Evolutionary conservation across 2,113 vertebrate species (phyloP).

Genomic region (Furnarius figulus): DNA sequence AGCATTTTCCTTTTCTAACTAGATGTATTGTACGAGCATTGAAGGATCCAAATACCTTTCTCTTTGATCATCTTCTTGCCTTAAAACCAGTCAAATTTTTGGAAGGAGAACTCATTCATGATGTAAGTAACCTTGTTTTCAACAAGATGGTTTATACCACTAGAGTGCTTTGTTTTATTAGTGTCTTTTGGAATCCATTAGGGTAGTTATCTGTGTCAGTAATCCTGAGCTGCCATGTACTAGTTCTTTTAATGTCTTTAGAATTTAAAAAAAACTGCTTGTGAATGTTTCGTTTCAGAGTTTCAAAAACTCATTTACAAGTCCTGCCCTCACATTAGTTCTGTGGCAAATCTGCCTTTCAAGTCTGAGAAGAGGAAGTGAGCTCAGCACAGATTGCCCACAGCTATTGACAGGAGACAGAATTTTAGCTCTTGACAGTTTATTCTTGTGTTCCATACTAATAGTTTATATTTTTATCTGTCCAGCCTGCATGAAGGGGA

Average conservation of each 20-base stretch:
- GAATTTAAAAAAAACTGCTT: background rate
- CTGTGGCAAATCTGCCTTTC: background rate
- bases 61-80: slow-evolving; percentile 96
- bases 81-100: slow-evolving; percentile 98
- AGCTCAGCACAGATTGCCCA: background rate
- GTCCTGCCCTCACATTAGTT: background rate
- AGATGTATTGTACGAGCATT: slow-evolving; percentile 95
- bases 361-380: background rate
- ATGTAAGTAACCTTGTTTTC: slow-evolving; percentile 82
- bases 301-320: background rate
- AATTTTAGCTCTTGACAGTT: background rate
- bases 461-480: background rate
- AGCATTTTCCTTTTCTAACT: slow-evolving; percentile 8
- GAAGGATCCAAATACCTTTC: slow-evolving; percentile 94
- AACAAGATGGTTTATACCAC: background rate
- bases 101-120: slow-evolving; percentile 98
- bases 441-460: background rate
- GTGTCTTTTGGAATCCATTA: background rate
- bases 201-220: background rate
- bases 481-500: background rate
- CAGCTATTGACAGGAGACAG: background rate
- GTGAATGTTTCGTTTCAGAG: background rate
- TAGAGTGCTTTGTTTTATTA: background rate
- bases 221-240: background rate
- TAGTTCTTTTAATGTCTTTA: background rate